phyloP scores from a whole-genome alignment of 2,113 vertebrate genomes.

The Pholis gunnellus region DNA sequence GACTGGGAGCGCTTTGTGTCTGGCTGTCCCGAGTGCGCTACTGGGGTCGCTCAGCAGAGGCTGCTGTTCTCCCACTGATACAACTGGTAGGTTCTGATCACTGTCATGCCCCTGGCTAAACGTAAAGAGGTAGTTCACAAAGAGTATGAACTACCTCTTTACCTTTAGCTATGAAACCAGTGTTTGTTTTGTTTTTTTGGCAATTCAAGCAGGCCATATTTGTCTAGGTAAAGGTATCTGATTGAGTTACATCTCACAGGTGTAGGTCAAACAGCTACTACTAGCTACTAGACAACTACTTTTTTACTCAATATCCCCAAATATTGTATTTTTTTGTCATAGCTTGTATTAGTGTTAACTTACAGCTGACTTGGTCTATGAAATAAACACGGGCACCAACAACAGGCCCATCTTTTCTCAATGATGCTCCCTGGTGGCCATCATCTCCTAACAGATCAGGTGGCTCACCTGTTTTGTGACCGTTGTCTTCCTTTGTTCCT shows the following conservation, averaged over 20 bases:
- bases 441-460: slow-evolving; percentile 31
- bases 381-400: slow-evolving; percentile 6
- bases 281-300: too few species aligned
- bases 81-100: slow-evolving; percentile 58
- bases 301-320: background rate
- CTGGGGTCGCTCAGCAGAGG: slow-evolving; percentile 60
- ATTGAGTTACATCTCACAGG: background rate
- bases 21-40: slow-evolving; percentile 50
- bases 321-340: background rate
- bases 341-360: slow-evolving; percentile 40
- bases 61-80: slow-evolving; percentile 57
- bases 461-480: slow-evolving; percentile 28
- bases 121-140: background rate
- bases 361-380: slow-evolving; percentile 53
- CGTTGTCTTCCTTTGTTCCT: slow-evolving; percentile 4
- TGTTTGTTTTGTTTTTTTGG: slow-evolving; percentile 15
- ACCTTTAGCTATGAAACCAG: background rate
- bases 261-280: background rate
- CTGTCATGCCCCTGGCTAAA: background rate
- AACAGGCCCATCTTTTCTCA: slow-evolving; percentile 7
- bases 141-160: background rate
- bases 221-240: background rate
- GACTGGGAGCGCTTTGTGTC: slow-evolving; percentile 50
- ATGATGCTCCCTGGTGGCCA: slow-evolving; percentile 55
- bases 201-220: background rate